Evolutionary conservation across 1,140 invertebrate genomes (phyloP), one percentile per base, ranked within the genome.

Genomic region (Trichomalopsis sarcophagae): DNA sequence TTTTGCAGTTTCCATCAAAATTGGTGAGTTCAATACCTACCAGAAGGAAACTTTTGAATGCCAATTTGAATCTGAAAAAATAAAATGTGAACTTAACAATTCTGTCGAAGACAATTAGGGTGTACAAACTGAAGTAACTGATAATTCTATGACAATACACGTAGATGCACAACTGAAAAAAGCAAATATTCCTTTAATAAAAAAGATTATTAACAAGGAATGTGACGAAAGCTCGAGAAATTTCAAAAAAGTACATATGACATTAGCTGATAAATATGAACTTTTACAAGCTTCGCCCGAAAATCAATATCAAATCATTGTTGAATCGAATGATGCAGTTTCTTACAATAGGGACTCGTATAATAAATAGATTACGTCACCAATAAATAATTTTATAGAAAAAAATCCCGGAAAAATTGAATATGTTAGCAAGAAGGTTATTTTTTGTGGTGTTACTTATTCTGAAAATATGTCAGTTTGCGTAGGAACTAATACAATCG

Each of bases 201-300:
- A 40, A 40, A 40, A 40, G 3, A 40, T 40, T 40, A 40, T 40
- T 40, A 40, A 40, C 40, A 9, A 40, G 47, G 30, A 55, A 13
- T 4, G 75, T 66, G 78, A 76, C 40, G 68, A 40, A 47, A 44
- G 40, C 36, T 23, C 9, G 6, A 17, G 77, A 68, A 76, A 84
- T 77, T 84, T 68, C 21, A 69, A 77, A 77, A 84, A 84, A 9
- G 62, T 77, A 13, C 66, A 33, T 21, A 23, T 76, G 74, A 69
- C 74, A 10, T 47, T 84, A 17, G 21, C 47, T 5, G n/a, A 68
- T 27, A 84, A 69, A 33, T 75, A 84, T 47, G 47, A 78, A 47
- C 36, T 76, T 9, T n/a, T 82, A 27, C 73, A 75, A 30, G 7
- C 7, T 62, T 50, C 11, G 14, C 11, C 17, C 55, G 14, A 55